Percentiles rank a stretch among this genome's conserved stretches.
phyloP scores from a whole-genome alignment of 2,797 vertebrate genomes.

The Melanitta fusca region DNA sequence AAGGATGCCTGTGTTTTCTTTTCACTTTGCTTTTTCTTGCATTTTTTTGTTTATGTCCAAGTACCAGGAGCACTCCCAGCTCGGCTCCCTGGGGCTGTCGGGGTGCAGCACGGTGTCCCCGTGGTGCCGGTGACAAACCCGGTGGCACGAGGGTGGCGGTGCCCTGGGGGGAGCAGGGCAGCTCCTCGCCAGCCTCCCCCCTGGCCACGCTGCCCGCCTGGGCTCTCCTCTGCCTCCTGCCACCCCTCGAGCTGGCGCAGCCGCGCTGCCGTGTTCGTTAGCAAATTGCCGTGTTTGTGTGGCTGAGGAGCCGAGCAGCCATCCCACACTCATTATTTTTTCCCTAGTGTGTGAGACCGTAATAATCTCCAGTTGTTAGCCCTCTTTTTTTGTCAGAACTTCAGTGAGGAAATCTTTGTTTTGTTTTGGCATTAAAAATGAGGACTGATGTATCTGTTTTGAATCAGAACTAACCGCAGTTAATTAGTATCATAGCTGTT shows the following conservation, averaged over 20 bases:
- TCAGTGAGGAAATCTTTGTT: conserved; percentile 18
- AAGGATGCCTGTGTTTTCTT: not conserved
- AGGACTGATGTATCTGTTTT: not conserved
- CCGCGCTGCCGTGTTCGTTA: not conserved
- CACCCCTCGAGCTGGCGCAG: not conserved
- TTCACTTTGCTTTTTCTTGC: not conserved
- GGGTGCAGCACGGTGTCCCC: too few species aligned
- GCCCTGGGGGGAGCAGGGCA: accelerated
- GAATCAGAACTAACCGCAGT: not conserved
- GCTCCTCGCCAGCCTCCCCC: accelerated
- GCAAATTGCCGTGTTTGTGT: not conserved
- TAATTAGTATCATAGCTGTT: conserved; percentile 45
- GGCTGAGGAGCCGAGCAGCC: not conserved
- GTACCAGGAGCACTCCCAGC: too few species aligned
- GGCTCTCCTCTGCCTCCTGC: not conserved
- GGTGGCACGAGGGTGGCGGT: not conserved
- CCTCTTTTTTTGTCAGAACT: conserved; percentile 48
- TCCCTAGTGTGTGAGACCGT: not conserved
- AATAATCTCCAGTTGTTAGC: not conserved
- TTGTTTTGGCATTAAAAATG: not conserved
- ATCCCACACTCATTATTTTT: not conserved
- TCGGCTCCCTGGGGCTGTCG: too few species aligned
- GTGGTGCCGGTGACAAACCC: accelerated
- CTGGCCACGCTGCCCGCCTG: not conserved
- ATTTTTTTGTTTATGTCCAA: not conserved